Conservation (phyloP, 2,888 invertebrate species). For the Melanophora roralis region DNA sequence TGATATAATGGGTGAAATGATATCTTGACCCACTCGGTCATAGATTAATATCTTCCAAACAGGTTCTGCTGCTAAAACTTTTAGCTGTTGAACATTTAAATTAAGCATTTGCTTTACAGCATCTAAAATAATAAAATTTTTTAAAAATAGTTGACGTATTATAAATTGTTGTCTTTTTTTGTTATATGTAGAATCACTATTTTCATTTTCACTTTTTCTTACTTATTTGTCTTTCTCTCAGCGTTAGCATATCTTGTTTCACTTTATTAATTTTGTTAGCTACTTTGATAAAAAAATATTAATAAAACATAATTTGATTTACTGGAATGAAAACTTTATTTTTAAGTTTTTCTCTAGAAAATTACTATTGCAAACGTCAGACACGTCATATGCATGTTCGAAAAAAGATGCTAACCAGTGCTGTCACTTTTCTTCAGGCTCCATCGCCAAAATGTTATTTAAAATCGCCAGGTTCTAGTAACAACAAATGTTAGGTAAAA, state of each 20-base stretch:
- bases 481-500: too few relatives aligned
- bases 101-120: conserved; percentile 97
- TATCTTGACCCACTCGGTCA: conserved; percentile 97
- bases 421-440: too few relatives aligned
- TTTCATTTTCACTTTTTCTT: conserved; percentile 49
- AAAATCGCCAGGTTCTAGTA: conserved; percentile 34
- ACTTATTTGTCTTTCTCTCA: conserved; percentile 86
- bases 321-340: conserved; percentile 59
- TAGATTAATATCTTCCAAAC: conserved; percentile 98
- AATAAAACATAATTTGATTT: conserved; percentile 20
- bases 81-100: conserved; percentile 88
- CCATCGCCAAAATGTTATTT: too few relatives aligned
- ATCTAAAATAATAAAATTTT: conserved; percentile 79
- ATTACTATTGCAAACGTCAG: conserved; percentile 50
- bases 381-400: conserved; percentile 53
- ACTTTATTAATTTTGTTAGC: not conserved
- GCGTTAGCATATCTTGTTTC: conserved; percentile 79
- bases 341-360: conserved; percentile 5
- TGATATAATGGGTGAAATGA: conserved; percentile 97
- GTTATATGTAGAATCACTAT: not conserved
- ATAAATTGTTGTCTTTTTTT: not conserved
- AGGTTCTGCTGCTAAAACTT: conserved; percentile 88
- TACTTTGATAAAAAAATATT: not conserved
- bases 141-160: not conserved
- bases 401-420: conserved; percentile 56